Conservation (phyloP, 1,140 invertebrate species). For the Plectrocnemia conspersa region DNA sequence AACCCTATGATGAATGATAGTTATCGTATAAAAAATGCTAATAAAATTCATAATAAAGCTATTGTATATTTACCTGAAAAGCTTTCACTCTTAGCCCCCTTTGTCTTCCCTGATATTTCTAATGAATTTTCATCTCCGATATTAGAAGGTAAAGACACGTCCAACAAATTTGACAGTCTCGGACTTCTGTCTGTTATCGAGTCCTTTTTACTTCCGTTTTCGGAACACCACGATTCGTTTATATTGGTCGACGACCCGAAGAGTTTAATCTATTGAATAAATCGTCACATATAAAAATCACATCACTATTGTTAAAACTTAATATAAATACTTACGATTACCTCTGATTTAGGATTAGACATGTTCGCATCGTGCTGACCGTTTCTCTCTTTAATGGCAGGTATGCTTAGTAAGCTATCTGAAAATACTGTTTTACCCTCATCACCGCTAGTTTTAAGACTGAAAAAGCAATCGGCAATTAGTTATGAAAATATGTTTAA, state of each 20-base stretch:
- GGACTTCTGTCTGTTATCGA: conserved; percentile 21
- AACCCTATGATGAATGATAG: conserved; percentile 30
- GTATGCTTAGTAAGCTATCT: too few relatives aligned
- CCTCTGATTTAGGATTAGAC: too few relatives aligned
- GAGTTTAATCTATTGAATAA: too few relatives aligned
- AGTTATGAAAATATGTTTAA: too few relatives aligned
- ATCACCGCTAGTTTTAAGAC: too few relatives aligned
- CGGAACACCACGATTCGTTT: background rate
- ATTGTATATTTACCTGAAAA: conserved; percentile 31
- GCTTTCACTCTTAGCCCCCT: conserved; percentile 25
- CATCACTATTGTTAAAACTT: too few relatives aligned
- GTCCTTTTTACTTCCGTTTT: background rate
- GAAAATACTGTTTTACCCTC: too few relatives aligned
- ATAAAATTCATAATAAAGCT: background rate
- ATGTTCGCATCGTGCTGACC: too few relatives aligned
- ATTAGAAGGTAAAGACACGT: conserved; percentile 35
- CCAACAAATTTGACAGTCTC: conserved; percentile 39
- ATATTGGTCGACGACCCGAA: background rate
- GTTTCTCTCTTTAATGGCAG: too few relatives aligned
- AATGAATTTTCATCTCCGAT: conserved; percentile 27
- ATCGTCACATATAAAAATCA: too few relatives aligned
- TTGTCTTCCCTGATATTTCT: conserved; percentile 10
- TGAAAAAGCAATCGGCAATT: too few relatives aligned
- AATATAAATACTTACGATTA: too few relatives aligned
- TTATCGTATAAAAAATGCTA: background rate